Evolutionary conservation across 2,888 invertebrate species (phyloP), one percentile per base, ranked within the genome.

Genomic region (Silvanus unidentatus): DNA sequence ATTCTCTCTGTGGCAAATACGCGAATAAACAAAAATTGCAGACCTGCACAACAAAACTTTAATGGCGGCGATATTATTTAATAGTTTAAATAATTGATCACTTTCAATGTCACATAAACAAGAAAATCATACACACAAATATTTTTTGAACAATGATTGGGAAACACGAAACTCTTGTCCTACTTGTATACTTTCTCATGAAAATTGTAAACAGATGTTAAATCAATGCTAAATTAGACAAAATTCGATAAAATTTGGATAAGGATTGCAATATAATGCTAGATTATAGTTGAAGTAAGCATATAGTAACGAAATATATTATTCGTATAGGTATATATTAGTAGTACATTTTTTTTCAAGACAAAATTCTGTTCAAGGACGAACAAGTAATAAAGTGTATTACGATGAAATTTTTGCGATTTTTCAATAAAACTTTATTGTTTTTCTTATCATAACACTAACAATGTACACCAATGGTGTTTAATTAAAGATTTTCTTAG

Each of bases 111-210:
- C 66, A 65, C 56, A 50, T 47, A 50, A 52, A 53, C 37, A 37
- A 54, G 40, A 54, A 54, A 57, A 57, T 44, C 37, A 15, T 37
- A 37, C 41, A 42, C 43, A 44, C 40, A 47, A 52, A 52, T 55
- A 58, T 58, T 52, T 53, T 58, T 54, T 55, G 44, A 49, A 46
- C 44, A 39, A 48, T 52, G 53, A 59, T 62, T 61, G 57, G 57
- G 59, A 63, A 65, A 67, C 61, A 62, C 52, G 57, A 13, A 11
- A 59, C 58, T 58, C 51, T 50, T 65, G 64, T 62, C 65, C 65
- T 63, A 68, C 65, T 66, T 65, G 57, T 48, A 51, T 52, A 63
- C 64, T 65, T 66, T 66, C 64, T 57, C 57, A 60, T 54, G 49
- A 55, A 57, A 58, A 60, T 44, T 49, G 46, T 39, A 44, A 55